Conservation (phyloP, 2,888 invertebrate genomes). For the Dermolepida albohirtum region DNA sequence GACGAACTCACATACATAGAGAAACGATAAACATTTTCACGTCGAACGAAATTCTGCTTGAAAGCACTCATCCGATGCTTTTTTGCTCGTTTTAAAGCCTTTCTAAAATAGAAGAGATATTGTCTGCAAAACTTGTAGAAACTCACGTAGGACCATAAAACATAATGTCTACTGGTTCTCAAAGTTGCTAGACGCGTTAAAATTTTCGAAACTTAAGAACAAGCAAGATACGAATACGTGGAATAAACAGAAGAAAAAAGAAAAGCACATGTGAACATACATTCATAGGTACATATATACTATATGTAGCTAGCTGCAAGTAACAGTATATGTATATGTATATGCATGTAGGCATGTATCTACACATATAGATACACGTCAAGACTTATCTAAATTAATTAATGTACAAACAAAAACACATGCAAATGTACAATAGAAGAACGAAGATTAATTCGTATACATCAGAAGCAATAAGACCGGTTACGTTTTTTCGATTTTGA, state of each 20-base stretch:
- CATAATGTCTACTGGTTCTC: constrained; percentile 28
- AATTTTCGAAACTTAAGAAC: constrained; percentile 34
- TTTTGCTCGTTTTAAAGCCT: constrained; percentile 3
- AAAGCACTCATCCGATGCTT: too few relatives aligned
- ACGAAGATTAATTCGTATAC: constrained; percentile 38
- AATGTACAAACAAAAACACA: constrained; percentile 37
- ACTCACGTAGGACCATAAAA: constrained; percentile 22
- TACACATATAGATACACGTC: constrained; percentile 32
- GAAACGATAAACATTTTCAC: too few relatives aligned
- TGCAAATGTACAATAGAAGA: constrained; percentile 32
- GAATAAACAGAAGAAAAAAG: not conserved
- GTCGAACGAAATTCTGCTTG: too few relatives aligned
- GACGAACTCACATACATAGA: too few relatives aligned
- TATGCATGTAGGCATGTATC: constrained; percentile 14
- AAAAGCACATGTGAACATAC: constrained; percentile 8
- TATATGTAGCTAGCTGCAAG: constrained; percentile 1
- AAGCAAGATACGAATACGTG: constrained; percentile 22
- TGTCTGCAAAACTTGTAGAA: constrained; percentile 11
- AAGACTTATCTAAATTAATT: constrained; percentile 37
- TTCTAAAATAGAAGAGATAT: not conserved
- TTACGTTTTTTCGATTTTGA: constrained; percentile 36
- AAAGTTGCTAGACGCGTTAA: constrained; percentile 27
- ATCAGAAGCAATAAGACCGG: constrained; percentile 38
- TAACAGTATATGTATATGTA: constrained; percentile 18
- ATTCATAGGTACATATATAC: constrained; percentile 10